Base-by-base conservation (phyloP, 2,888 invertebrate genomes). In the Andrena minutula region DNA sequence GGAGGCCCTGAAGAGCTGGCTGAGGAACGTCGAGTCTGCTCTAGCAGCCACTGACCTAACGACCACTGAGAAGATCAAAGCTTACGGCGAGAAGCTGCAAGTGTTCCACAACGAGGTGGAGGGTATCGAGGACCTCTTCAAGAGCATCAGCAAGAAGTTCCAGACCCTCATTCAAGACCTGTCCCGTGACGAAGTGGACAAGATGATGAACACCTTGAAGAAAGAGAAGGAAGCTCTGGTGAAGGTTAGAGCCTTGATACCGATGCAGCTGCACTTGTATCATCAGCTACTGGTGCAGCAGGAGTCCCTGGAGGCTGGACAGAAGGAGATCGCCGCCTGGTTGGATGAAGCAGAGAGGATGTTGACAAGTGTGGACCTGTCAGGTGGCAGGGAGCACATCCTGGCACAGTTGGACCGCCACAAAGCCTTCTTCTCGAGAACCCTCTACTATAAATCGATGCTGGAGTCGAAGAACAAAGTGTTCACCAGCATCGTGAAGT, bases 381-480 rank as follows among this genome's bases (percentile, higher is more conserved):
- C 95, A 3, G 96, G 95, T 2, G 96, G 96, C 84, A 96, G 97
- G 76, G 97, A 98, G 88, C 94, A 95, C 6, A 95, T 98, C 51
- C 96, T 97, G 86, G 95, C 96, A 35, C 96, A 97, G 83, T 95
- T 98, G 70, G 98, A 98, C 88, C 96, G 95, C 90, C 96, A 99
- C 92, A 98, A 98, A 90, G 95, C 96, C 10, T 98, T 98, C 95
- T 98, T 99, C 94, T 97, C 98, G 0, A 96, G 98, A 77, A 97
- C 97, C 0, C 95, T 98, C 0, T 98, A 98, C 94, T 98, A 98
- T 94, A 97, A 97, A 90, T 98, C 98, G 0, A 98, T 98, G 97
- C 93, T 99, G 79, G 99, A 99, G 91, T 98, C 98, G 93, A 98
- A 98, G 94, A 98, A 98, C 94, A 98, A 98, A 94, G 97, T 99